A percentile compares a stretch with the other conserved stretches of the same genome.
phyloP scores from a whole-genome alignment of 2,113 vertebrate genomes.

The Tachycineta bicolor region DNA sequence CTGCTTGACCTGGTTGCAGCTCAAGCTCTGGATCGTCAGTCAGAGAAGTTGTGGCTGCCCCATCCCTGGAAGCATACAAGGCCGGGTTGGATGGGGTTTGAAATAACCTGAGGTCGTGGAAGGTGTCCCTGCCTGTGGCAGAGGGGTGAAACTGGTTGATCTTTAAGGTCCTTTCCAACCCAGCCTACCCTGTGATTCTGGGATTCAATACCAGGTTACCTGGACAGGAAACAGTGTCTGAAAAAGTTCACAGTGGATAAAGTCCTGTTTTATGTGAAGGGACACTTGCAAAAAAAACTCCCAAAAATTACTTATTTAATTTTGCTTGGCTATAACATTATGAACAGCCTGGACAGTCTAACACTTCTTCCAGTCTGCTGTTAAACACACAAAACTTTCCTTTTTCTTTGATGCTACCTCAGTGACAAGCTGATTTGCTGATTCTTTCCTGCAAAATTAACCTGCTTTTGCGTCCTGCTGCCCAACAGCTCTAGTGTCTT shows the following conservation, averaged over 20 bases:
- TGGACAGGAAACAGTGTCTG: neutral
- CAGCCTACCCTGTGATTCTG: neutral
- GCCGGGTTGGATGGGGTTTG: rapidly evolving
- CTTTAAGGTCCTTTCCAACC: neutral
- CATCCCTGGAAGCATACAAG: neutral
- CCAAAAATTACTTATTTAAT: too few species aligned
- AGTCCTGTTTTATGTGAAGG: neutral
- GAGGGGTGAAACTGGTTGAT: neutral
- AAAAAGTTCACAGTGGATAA: neutral
- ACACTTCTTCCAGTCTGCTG: neutral
- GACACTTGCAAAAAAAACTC: too few species aligned
- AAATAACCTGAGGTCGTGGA: neutral
- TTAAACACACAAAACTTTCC: neutral
- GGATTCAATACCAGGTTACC: neutral
- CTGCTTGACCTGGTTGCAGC: neutral
- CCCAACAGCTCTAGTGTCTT: neutral
- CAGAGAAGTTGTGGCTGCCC: neutral
- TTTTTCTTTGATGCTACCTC: neutral
- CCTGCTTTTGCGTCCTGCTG: neutral
- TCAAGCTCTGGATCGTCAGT: neutral
- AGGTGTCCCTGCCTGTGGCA: neutral
- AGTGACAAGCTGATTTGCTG: neutral
- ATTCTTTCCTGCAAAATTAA: neutral
- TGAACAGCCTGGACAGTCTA: neutral
- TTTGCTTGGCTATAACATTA: neutral